phyloP scores from a whole-genome alignment of 2,888 invertebrate genomes.

The Scaptomyza flava region DNA sequence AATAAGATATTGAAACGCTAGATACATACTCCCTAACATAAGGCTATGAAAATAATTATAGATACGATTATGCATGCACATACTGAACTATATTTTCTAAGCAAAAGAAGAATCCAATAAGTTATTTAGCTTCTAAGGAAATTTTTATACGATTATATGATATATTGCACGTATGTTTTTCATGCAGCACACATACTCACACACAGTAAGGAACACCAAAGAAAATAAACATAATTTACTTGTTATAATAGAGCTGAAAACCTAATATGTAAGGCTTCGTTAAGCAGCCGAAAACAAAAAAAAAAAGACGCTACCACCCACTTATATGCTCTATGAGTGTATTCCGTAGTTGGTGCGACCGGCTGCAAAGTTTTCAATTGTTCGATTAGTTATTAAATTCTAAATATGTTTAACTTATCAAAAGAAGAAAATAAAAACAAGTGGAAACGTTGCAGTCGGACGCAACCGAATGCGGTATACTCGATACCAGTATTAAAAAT shows the following conservation, averaged over 20 bases:
- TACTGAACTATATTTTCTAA: constrained; percentile 63
- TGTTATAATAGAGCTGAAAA: constrained; percentile 58
- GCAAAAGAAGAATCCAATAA: constrained; percentile 40
- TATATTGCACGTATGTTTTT: constrained; percentile 45
- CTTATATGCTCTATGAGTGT: too few relatives aligned
- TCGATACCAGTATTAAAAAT: too few relatives aligned
- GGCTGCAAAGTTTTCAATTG: too few relatives aligned
- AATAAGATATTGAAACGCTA: constrained; percentile 26
- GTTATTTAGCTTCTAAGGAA: constrained; percentile 29
- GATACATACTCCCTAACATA: constrained; percentile 33
- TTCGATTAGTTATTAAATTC: too few relatives aligned
- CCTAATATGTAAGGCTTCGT: constrained; percentile 24
- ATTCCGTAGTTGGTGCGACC: too few relatives aligned
- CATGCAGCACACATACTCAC: constrained; percentile 46
- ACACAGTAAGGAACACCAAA: constrained; percentile 24
- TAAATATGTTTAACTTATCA: too few relatives aligned
- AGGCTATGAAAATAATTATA: constrained; percentile 43
- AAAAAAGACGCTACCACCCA: constrained; percentile 12
- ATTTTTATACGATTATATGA: constrained; percentile 42
- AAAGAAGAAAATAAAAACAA: too few relatives aligned
- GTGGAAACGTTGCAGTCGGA: too few relatives aligned
- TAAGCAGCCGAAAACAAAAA: constrained; percentile 29
- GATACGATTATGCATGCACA: constrained; percentile 62
- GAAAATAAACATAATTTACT: constrained; percentile 61
- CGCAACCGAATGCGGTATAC: too few relatives aligned